Evolutionary conservation across 1,140 invertebrate genomes (phyloP).

Genomic region (Aphelenchoides fujianensis): DNA sequence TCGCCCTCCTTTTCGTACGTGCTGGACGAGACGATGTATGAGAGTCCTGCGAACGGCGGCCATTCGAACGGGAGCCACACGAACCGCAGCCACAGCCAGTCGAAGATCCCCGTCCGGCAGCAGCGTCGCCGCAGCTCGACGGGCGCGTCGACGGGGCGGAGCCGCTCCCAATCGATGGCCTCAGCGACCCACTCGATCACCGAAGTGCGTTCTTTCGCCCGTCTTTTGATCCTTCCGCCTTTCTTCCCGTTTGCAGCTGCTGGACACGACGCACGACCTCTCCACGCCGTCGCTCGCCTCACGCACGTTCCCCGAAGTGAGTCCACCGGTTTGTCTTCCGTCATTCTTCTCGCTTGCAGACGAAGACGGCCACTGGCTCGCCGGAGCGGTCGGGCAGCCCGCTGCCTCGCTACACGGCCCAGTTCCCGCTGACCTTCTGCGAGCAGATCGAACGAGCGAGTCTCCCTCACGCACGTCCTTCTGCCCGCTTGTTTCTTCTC

Average conservation of each 20-base stretch:
- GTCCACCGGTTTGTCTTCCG: background rate
- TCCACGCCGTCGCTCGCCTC: background rate
- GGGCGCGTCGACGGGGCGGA: too few relatives aligned
- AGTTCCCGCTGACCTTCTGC: background rate
- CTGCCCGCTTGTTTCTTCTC: background rate
- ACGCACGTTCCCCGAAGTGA: background rate
- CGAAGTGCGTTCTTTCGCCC: too few relatives aligned
- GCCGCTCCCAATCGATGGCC: too few relatives aligned
- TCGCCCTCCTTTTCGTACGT: too few relatives aligned
- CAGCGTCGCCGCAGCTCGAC: too few relatives aligned
- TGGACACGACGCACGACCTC: background rate
- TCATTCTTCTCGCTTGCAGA: background rate
- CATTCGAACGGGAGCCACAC: too few relatives aligned
- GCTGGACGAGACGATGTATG: too few relatives aligned
- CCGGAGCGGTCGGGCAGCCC: background rate
- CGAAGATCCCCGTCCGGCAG: too few relatives aligned
- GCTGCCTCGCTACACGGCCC: background rate
- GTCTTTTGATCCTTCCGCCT: too few relatives aligned
- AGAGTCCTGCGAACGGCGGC: too few relatives aligned
- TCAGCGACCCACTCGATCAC: too few relatives aligned
- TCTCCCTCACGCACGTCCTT: background rate
- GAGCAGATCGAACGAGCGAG: background rate
- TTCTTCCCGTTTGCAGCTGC: background rate
- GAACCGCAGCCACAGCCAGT: too few relatives aligned
- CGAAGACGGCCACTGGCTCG: background rate